These are phyloP conservation scores for Ernsta delagoae DNA, from an alignment of 2,888 invertebrate species.

Conservation along the genomic window DNA sequence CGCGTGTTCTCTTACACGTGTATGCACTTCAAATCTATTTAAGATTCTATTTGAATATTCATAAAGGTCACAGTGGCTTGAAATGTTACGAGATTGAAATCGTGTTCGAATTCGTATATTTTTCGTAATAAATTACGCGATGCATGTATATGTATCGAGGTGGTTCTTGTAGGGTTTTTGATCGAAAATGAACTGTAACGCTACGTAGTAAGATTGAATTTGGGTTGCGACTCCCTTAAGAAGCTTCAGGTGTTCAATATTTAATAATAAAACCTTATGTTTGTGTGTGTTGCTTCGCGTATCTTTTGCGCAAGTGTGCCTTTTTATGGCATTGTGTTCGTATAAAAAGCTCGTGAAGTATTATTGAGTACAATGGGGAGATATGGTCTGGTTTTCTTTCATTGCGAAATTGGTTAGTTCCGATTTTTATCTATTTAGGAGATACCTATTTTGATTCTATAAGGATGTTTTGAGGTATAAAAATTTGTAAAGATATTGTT, in stretches of 20 bases:
- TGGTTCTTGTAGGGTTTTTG: background rate
- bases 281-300: slow-evolving; percentile 28
- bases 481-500: no score
- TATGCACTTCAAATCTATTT: slow-evolving; percentile 7
- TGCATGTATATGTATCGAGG: slow-evolving; percentile 11
- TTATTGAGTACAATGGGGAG: background rate
- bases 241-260: slow-evolving; percentile 39
- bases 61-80: background rate
- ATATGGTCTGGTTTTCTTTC: slow-evolving; percentile 9
- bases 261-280: slow-evolving; percentile 29
- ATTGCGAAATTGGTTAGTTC: slow-evolving; percentile 24
- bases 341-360: slow-evolving; percentile 11
- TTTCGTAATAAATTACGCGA: slow-evolving; percentile 23
- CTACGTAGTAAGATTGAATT: background rate
- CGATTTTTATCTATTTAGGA: background rate
- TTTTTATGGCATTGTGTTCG: slow-evolving; percentile 23
- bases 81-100: background rate
- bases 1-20: slow-evolving; percentile 11
- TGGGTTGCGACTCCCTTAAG: slow-evolving; percentile 5
- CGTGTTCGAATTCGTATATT: slow-evolving; percentile 17
- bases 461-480: no score
- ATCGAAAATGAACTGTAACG: slow-evolving; percentile 9
- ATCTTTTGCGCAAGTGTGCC: slow-evolving; percentile 39
- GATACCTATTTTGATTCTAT: background rate
- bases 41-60: background rate